Percentiles rank a stretch among this genome's conserved stretches.
phyloP scores from a whole-genome alignment of 2,888 invertebrate species.

The Tachystola acroxantha region DNA sequence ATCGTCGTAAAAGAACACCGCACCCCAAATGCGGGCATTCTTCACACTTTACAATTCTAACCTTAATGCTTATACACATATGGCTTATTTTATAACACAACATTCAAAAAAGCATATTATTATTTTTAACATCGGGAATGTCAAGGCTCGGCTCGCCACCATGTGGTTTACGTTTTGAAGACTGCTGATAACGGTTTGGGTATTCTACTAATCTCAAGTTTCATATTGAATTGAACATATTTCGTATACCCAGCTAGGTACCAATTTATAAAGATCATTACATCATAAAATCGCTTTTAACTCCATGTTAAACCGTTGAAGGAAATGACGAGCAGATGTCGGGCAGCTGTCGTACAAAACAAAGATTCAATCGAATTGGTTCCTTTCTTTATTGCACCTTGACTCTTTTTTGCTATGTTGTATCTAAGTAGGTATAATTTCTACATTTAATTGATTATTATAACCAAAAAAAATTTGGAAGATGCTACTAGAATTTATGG shows the following conservation, averaged over 20 bases:
- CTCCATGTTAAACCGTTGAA: neutral
- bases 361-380: constrained; percentile 13
- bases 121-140: constrained; percentile 74
- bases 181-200: constrained; percentile 8
- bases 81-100: constrained; percentile 35
- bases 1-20: constrained; percentile 54
- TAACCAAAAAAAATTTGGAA: too few relatives aligned
- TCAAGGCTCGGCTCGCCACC: constrained; percentile 70
- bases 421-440: neutral
- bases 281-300: too few relatives aligned
- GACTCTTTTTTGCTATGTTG: neutral
- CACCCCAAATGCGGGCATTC: constrained; percentile 66
- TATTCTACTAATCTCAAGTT: neutral
- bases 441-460: too few relatives aligned
- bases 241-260: too few relatives aligned
- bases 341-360: constrained; percentile 20
- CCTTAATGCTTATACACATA: constrained; percentile 35
- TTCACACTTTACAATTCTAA: constrained; percentile 19
- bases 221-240: too few relatives aligned
- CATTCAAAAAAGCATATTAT: constrained; percentile 58
- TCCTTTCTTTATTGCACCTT: neutral
- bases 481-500: too few relatives aligned
- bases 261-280: too few relatives aligned
- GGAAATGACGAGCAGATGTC: constrained; percentile 28
- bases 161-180: constrained; percentile 61